phyloP scores from a whole-genome alignment of 2,888 invertebrate genomes.

The Drosophila cognata region DNA sequence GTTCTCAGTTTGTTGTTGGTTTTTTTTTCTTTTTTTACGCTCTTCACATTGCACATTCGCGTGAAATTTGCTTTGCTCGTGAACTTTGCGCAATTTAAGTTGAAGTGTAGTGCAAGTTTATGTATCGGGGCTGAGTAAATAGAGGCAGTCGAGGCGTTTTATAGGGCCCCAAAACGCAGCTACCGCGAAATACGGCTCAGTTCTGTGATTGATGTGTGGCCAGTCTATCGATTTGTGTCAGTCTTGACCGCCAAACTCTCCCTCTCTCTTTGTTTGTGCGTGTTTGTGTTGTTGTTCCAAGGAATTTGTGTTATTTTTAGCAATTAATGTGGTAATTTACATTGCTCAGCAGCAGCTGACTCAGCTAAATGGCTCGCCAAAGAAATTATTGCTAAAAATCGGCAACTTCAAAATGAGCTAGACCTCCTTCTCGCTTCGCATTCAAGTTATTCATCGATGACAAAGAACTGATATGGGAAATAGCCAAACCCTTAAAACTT shows the following conservation, averaged over 20 bases:
- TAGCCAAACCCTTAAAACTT: conserved; percentile 44
- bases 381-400: conserved; percentile 28
- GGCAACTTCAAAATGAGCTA: conserved; percentile 52
- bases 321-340: conserved; percentile 36
- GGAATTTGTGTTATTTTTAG: conserved; percentile 50
- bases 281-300: conserved; percentile 6
- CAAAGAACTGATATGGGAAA: conserved; percentile 53
- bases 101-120: conserved; percentile 57
- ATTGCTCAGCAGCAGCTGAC: conserved; percentile 33
- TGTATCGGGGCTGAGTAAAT: conserved; percentile 44
- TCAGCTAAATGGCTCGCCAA: conserved; percentile 19
- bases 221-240: conserved; percentile 43
- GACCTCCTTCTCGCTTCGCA: neutral
- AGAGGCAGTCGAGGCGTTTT: conserved; percentile 47
- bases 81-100: conserved; percentile 68
- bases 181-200: conserved; percentile 33
- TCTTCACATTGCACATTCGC: conserved; percentile 71
- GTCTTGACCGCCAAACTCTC: conserved; percentile 7
- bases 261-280: neutral
- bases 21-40: conserved; percentile 33
- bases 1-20: conserved; percentile 51
- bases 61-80: conserved; percentile 75
- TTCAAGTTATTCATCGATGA: conserved; percentile 57
- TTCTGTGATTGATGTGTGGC: conserved; percentile 62
- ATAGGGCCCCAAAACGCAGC: conserved; percentile 41